These are phyloP conservation scores for Leptinotarsa juncta DNA, from an alignment of 2,888 invertebrate genomes.

Conservation along the genomic window DNA sequence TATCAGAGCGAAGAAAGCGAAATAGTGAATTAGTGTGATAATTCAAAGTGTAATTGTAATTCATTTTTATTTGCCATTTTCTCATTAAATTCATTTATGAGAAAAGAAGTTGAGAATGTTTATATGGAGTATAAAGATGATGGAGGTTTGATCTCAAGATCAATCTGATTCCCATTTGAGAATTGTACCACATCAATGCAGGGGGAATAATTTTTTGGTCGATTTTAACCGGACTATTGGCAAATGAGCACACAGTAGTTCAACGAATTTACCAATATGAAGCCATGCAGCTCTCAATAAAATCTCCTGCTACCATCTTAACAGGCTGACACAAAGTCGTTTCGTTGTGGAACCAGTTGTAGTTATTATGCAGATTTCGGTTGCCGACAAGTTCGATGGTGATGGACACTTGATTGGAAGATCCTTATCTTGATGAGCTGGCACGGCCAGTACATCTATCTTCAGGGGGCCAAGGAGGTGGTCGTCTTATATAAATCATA, in stretches of 20 bases:
- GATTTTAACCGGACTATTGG: neutral
- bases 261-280: neutral
- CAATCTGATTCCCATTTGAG: too few species aligned
- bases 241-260: slow-evolving; percentile 11
- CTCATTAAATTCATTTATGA: too few species aligned
- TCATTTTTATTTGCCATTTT: too few species aligned
- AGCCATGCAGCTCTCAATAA: neutral
- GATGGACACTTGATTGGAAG: slow-evolving; percentile 14
- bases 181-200: too few species aligned
- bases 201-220: too few species aligned
- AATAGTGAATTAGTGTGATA: too few species aligned
- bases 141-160: too few species aligned
- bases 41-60: too few species aligned
- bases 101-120: too few species aligned
- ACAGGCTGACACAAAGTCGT: neutral
- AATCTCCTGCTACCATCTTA: slow-evolving; percentile 11
- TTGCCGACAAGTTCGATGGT: slow-evolving; percentile 19
- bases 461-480: neutral
- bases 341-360: slow-evolving; percentile 17
- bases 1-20: too few species aligned
- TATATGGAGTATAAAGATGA: too few species aligned
- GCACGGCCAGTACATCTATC: slow-evolving; percentile 16
- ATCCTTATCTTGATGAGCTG: slow-evolving; percentile 26
- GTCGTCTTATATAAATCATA: neutral
- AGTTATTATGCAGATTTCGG: slow-evolving; percentile 17